A percentile compares a stretch with the other conserved stretches of the same genome.
These are phyloP conservation scores for Pollachius pollachius DNA, from an alignment of 2,113 vertebrate species.

Conservation along the genomic window DNA sequence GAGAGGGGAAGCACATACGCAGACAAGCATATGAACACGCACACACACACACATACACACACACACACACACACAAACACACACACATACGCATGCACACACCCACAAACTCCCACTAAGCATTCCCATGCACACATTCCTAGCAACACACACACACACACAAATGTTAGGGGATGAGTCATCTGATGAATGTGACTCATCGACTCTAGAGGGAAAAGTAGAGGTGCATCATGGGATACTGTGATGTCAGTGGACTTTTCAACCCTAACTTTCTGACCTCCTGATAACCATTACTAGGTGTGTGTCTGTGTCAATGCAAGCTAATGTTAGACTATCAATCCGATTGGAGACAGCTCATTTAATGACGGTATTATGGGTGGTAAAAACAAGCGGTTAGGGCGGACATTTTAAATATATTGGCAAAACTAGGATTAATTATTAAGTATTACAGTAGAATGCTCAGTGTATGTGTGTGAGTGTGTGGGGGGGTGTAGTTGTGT, in stretches of 20 bases:
- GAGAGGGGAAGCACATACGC: not conserved
- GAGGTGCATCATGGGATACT: conserved; percentile 31
- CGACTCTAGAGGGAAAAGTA: conserved; percentile 20
- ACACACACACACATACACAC: conserved; percentile 1
- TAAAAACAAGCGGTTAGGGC: not conserved
- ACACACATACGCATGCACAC: too few relatives aligned
- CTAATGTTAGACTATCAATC: not conserved
- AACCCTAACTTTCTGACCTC: conserved; percentile 30
- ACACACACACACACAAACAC: not conserved
- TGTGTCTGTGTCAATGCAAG: not conserved
- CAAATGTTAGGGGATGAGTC: conserved; percentile 40
- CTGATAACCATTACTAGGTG: not conserved
- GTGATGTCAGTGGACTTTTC: conserved; percentile 32
- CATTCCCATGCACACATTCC: not conserved
- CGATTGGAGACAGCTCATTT: not conserved
- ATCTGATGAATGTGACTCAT: conserved; percentile 54
- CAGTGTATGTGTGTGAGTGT: not conserved
- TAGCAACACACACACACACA: conserved; percentile 1
- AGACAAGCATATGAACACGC: not conserved
- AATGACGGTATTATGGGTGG: not conserved
- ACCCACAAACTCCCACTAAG: not conserved
- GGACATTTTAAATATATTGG: not conserved
- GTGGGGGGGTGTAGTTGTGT: too few relatives aligned
- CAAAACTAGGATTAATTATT: not conserved
- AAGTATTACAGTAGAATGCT: not conserved